A percentile compares a stretch with the other conserved stretches of the same genome.
Evolutionary conservation across 2,113 vertebrate genomes (phyloP).

Genomic region (Menura novaehollandiae): DNA sequence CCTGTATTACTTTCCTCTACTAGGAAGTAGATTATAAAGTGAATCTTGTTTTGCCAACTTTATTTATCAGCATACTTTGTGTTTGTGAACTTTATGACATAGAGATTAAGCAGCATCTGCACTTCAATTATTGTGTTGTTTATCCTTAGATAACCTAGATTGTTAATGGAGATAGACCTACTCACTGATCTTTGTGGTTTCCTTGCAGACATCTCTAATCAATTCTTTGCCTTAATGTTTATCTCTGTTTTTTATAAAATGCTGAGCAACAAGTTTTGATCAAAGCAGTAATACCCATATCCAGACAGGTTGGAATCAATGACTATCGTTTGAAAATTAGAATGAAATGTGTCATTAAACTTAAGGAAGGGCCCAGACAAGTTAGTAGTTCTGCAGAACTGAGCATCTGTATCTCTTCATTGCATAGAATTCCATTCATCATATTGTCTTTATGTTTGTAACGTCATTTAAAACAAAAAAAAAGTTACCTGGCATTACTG

Average conservation of each 20-base stretch:
- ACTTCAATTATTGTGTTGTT: slow-evolving; percentile 25
- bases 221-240: slow-evolving; percentile 11
- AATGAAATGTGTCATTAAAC: neutral
- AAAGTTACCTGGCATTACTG: neutral
- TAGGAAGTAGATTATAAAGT: neutral
- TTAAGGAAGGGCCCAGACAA: neutral
- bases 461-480: neutral
- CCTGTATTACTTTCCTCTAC: neutral
- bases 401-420: neutral
- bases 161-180: slow-evolving; percentile 22
- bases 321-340: neutral
- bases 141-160: slow-evolving; percentile 58
- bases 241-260: neutral
- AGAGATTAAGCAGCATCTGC: neutral
- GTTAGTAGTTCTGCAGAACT: neutral
- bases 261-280: neutral
- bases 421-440: neutral
- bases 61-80: neutral
- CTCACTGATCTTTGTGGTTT: slow-evolving; percentile 29
- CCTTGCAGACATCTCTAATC: neutral
- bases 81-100: neutral
- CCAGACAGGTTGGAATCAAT: neutral
- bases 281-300: neutral
- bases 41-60: neutral
- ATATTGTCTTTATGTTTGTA: neutral